A percentile compares a stretch with the other conserved stretches of the same genome.
Evolutionary conservation across 1,140 invertebrate species (phyloP).

Genomic region (Drosophila rhopaloa): DNA sequence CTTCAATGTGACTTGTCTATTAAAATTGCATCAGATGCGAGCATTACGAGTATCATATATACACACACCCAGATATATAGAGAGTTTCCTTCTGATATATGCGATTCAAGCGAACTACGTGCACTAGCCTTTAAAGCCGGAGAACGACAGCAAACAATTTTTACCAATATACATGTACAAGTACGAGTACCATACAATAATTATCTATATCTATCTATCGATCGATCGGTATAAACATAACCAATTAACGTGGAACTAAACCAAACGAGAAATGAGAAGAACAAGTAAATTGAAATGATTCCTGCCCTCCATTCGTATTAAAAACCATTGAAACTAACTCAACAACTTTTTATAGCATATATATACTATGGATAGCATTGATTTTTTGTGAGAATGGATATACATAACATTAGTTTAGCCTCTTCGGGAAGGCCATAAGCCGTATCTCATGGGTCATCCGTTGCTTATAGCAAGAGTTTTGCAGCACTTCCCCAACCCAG

Average conservation of each 20-base stretch:
- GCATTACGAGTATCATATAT: slow-evolving; percentile 39
- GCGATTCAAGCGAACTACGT: slow-evolving; percentile 47
- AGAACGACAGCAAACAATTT: slow-evolving; percentile 54
- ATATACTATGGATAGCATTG: slow-evolving; percentile 67
- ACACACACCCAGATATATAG: slow-evolving; percentile 51
- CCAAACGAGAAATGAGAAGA: slow-evolving; percentile 58
- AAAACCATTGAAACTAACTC: slow-evolving; percentile 81
- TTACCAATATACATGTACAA: slow-evolving; percentile 78
- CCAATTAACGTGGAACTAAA: slow-evolving; percentile 55
- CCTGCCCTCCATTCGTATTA: slow-evolving; percentile 84
- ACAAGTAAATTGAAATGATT: slow-evolving; percentile 83
- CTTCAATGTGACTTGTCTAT: slow-evolving; percentile 83
- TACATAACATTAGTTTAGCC: slow-evolving; percentile 57
- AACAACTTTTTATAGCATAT: slow-evolving; percentile 77
- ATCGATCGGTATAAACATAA: slow-evolving; percentile 49
- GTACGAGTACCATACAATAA: slow-evolving; percentile 57
- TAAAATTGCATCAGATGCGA: slow-evolving; percentile 74
- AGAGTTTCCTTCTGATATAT: slow-evolving; percentile 70
- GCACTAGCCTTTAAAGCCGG: slow-evolving; percentile 60
- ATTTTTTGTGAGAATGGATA: slow-evolving; percentile 68
- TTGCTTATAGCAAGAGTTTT: slow-evolving; percentile 59
- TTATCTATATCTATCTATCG: slow-evolving; percentile 52
- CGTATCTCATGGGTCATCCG: slow-evolving; percentile 30
- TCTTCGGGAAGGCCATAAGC: slow-evolving; percentile 38
- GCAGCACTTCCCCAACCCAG: slow-evolving; percentile 41